Evolutionary conservation across 1,140 invertebrate species (phyloP).

Genomic region (Physella acuta): DNA sequence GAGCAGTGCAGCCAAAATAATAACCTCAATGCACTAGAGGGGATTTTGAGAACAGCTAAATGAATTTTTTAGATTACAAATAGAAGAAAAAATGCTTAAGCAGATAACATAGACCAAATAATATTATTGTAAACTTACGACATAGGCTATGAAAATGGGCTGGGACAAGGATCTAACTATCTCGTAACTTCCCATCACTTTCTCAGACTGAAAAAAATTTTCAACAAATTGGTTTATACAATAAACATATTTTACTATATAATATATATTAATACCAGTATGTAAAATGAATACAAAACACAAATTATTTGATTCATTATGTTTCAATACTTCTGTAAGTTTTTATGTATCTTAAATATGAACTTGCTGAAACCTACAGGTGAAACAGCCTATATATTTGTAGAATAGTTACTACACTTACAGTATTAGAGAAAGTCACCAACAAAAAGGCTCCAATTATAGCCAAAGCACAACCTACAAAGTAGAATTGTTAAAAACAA

Average conservation of each 20-base stretch:
- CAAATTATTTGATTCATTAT: neutral
- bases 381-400: neutral
- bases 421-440: slow-evolving; percentile 51
- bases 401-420: slow-evolving; percentile 26
- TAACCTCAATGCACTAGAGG: slow-evolving; percentile 45
- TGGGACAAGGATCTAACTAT: slow-evolving; percentile 40
- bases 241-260: neutral
- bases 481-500: neutral
- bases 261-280: neutral
- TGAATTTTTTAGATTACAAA: too few species aligned
- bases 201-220: slow-evolving; percentile 47
- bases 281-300: neutral
- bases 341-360: too few species aligned
- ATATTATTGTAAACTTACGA: too few species aligned
- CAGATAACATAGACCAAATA: too few species aligned
- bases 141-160: slow-evolving; percentile 49
- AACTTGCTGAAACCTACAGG: too few species aligned
- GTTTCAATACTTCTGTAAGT: neutral
- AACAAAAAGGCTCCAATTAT: slow-evolving; percentile 55
- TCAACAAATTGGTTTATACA: too few species aligned
- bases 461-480: slow-evolving; percentile 50
- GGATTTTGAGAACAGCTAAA: too few species aligned
- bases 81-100: too few species aligned
- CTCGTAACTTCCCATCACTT: slow-evolving; percentile 43
- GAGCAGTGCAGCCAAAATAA: slow-evolving; percentile 38